Conservation (phyloP, 2,888 invertebrate genomes). For the Abscondita cerata region DNA sequence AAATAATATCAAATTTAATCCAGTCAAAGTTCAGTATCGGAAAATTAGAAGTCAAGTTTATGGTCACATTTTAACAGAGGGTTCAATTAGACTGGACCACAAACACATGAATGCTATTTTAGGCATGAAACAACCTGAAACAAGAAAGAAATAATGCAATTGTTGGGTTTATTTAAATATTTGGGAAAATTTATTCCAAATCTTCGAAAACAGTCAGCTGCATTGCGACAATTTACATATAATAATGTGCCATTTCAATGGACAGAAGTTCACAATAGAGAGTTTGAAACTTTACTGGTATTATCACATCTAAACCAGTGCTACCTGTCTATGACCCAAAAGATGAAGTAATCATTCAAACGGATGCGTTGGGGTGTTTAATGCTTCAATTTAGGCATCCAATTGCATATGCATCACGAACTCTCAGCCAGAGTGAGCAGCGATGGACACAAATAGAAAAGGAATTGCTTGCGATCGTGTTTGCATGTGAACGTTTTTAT, state of each 20-base stretch:
- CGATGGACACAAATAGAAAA: constrained; percentile 4
- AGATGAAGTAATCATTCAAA: not conserved
- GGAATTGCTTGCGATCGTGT: not conserved
- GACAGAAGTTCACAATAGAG: not conserved
- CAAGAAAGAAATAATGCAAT: too few relatives aligned
- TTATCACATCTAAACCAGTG: not conserved
- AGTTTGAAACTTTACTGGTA: not conserved
- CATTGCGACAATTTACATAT: not conserved
- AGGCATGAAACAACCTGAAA: too few relatives aligned
- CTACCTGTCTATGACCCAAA: not conserved
- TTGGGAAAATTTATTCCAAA: not conserved
- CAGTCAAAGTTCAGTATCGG: too few relatives aligned
- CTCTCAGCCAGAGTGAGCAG: not conserved
- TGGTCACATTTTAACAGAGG: too few relatives aligned
- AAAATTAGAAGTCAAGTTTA: too few relatives aligned
- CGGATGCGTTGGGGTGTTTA: constrained; percentile 4
- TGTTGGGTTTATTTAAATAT: not conserved
- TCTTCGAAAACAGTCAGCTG: not conserved
- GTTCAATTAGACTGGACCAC: too few relatives aligned
- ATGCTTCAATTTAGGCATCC: not conserved
- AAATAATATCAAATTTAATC: too few relatives aligned
- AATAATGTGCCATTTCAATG: constrained; percentile 1
- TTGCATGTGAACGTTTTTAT: constrained; percentile 43
- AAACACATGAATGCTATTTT: too few relatives aligned
- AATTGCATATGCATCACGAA: not conserved